Base-by-base conservation (phyloP, 2,888 invertebrate genomes). In the Nephrocerus scutellatus region DNA sequence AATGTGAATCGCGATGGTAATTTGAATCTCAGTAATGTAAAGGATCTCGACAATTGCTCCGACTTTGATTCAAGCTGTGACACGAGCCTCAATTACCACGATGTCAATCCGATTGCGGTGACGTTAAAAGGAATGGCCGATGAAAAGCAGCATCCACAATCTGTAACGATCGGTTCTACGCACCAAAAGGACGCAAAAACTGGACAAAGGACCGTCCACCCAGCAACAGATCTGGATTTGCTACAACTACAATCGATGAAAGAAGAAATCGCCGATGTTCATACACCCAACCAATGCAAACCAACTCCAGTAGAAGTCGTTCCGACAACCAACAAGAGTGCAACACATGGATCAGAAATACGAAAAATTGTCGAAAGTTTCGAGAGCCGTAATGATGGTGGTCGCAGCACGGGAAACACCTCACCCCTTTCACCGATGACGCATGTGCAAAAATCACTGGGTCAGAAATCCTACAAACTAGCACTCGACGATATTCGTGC, bases 61-160 rank as follows among this genome's bases (percentile, higher is more conserved):
- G 68, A 68, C 47, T 64, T 66, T 31, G 68, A 68, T 44, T 68
- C 68, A 3, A 69, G 69, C 37, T 69, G 68, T 42, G 69, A 69
- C 35, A 67, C 65, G 1, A 68, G 68, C 24, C 48, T 68, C 5
- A 68, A 69, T 32, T 69, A 69, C 38, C 59, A 61, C 8, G 68
- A 68, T 36, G 53, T 59, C 0, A 68, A 68, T 51, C 40, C 46
- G 6, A 24, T 37, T 12, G 46, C 35, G 7, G n/a, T n/a, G n/a
- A n/a, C n/a, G n/a, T n/a, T n/a, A n/a, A n/a, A n/a, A n/a, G 6
- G 18, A 36, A 14, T 25, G 30, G 13, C 24, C 22, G 16, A 31
- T 12, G 9, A 30, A 31, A 6, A 14, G n/a, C 6, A 8, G 9
- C 6, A 32, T 5, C 7, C 8, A 6, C 10, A 29, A n/a, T n/a